Evolutionary conservation across 2,888 invertebrate species (phyloP), one percentile per base, ranked within the genome.

Genomic region (Nemotelus nigrinus): DNA sequence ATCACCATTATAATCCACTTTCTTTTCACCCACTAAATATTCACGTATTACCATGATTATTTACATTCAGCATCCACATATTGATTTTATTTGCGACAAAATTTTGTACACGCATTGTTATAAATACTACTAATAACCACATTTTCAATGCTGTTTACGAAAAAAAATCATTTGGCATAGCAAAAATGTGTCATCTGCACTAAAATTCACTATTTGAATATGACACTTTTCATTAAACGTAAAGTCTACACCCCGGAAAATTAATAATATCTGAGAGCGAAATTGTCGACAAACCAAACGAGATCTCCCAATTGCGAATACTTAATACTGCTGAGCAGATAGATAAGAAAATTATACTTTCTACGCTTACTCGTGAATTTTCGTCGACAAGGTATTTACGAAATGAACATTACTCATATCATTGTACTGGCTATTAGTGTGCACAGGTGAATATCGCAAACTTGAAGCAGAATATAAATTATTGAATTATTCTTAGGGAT

Each of bases 71-170:
- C 57, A 44, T 55, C 74, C 60, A 50, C 25, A 47, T 74, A 25
- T 39, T 74, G 3, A 74, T 3, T 63, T 74, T 74, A 41, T 48
- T 25, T 60, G 60, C 47, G 39, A 74, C 39, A 63, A n/a, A 74
- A n/a, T 48, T n/a, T 43, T 74, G 74, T 4, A 60, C 41, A 44
- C 74, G 48, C 60, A 74, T 63, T 41, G 60, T 48, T 63, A 60
- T 25, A 41, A 41, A 74, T 7, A 43, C 63, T 41, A 74, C 50
- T 48, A 63, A 74, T 74, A 74, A 48, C 48, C 60, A 74, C 74
- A 74, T 74, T 45, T 39, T 50, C 50, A 68, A 25, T 25, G 25
- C 25, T 25, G 25, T 25, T 25, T 25, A 25, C 25, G 25, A 25
- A 25, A 25, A 25, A 25, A 25, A 25, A 25, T 25, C 25, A 25